Evolutionary conservation across 2,113 vertebrate species (phyloP).

Genomic region (Pogonocichla stellata): DNA sequence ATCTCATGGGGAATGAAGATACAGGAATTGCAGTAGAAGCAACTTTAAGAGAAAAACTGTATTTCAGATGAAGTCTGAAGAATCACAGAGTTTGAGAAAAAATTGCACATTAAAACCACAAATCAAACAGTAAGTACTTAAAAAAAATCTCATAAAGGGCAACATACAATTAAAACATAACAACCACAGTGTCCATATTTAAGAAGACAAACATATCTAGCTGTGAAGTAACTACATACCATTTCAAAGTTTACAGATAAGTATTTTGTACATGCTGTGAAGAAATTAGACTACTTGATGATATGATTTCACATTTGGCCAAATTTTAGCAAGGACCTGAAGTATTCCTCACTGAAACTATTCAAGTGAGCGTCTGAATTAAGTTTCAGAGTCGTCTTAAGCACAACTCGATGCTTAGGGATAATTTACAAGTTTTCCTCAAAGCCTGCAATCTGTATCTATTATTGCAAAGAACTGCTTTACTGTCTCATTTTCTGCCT

Average conservation of each 20-base stretch:
- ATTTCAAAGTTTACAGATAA: not conserved
- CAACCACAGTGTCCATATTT: not conserved
- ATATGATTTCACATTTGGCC: not conserved
- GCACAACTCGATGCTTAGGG: not conserved
- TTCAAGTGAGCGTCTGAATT: not conserved
- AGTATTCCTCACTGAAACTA: not conserved
- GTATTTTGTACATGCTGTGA: not conserved
- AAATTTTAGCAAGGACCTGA: not conserved
- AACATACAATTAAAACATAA: not conserved
- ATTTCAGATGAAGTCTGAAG: not conserved
- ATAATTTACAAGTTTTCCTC: constrained; percentile 10
- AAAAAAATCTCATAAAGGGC: not conserved
- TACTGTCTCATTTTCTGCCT: constrained; percentile 44
- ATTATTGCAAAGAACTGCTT: constrained; percentile 15
- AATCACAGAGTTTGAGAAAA: not conserved
- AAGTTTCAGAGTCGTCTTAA: not conserved
- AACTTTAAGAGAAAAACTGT: not conserved
- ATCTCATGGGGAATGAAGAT: rapidly evolving
- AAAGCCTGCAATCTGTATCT: constrained; percentile 34
- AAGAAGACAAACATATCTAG: not conserved
- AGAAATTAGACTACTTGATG: not conserved
- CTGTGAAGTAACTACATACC: not conserved
- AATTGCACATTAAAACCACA: not conserved
- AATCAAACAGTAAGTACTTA: not conserved
- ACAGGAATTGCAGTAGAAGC: not conserved